These are phyloP conservation scores for Trisateles emortualis DNA, from an alignment of 2,888 invertebrate genomes.

Conservation along the genomic window DNA sequence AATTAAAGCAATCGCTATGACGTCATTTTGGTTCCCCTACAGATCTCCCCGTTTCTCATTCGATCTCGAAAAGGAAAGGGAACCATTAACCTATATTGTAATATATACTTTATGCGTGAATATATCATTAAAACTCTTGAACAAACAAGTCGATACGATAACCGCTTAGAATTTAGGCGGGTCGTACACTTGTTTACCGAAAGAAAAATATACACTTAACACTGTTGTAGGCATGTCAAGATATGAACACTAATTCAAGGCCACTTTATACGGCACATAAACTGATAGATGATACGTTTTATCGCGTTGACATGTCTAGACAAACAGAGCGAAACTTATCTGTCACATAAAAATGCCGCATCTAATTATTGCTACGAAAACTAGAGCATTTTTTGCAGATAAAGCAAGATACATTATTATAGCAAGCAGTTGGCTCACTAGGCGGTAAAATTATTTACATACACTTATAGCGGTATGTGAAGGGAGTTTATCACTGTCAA, in stretches of 20 bases:
- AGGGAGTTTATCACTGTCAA: constrained; percentile 28
- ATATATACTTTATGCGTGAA: too few species aligned
- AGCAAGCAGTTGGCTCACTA: background rate
- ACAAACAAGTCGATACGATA: too few species aligned
- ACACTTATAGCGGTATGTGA: constrained; percentile 1
- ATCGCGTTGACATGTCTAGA: constrained; percentile 35
- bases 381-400: constrained; percentile 11
- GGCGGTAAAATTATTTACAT: constrained; percentile 6
- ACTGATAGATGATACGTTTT: constrained; percentile 29
- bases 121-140: too few species aligned
- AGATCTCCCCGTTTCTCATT: too few species aligned
- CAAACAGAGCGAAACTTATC: constrained; percentile 21
- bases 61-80: too few species aligned
- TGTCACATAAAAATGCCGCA: constrained; percentile 20
- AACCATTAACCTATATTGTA: too few species aligned
- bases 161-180: too few species aligned
- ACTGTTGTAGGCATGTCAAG: constrained; percentile 10
- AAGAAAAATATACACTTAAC: constrained; percentile 1
- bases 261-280: constrained; percentile 17
- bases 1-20: too few species aligned
- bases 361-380: constrained; percentile 18
- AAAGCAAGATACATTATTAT: background rate
- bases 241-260: constrained; percentile 34
- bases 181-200: too few species aligned
- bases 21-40: too few species aligned